Percentiles rank a stretch among this genome's conserved stretches.
These are phyloP conservation scores for Ooceraea biroi DNA, from an alignment of 1,140 invertebrate species.

Conservation along the genomic window DNA sequence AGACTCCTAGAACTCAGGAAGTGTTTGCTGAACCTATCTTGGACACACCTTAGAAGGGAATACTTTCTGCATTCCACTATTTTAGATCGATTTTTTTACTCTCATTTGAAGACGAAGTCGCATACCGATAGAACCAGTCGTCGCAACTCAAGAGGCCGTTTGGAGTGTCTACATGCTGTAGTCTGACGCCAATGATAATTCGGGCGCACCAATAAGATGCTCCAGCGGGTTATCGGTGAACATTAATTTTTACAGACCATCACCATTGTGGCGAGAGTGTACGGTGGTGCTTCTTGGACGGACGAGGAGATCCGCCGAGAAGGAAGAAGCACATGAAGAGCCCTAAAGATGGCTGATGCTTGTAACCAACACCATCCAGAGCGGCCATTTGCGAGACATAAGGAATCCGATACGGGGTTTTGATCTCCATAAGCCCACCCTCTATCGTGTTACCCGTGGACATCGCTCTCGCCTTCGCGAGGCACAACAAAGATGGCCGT, in stretches of 20 bases:
- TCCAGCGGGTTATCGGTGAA: background rate
- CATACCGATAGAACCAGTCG: background rate
- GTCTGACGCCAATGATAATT: constrained; percentile 15
- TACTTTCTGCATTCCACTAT: constrained; percentile 9
- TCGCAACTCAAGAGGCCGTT: constrained; percentile 6
- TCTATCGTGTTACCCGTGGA: constrained; percentile 84
- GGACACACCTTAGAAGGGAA: background rate
- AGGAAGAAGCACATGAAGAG: constrained; percentile 81
- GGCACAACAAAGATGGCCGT: constrained; percentile 79
- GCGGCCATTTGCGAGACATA: constrained; percentile 83
- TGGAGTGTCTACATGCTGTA: background rate
- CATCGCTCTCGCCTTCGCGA: constrained; percentile 65
- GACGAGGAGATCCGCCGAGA: constrained; percentile 48
- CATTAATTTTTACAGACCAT: constrained; percentile 18
- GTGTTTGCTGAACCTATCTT: constrained; percentile 22
- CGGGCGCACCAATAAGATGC: background rate
- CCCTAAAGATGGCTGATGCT: constrained; percentile 82
- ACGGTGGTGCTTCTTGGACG: background rate
- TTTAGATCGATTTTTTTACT: constrained; percentile 6
- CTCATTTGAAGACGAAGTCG: constrained; percentile 31
- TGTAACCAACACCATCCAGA: constrained; percentile 83
- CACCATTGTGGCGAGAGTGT: background rate
- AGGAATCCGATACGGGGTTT: constrained; percentile 84
- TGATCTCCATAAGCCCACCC: constrained; percentile 85
- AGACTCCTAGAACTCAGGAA: constrained; percentile 12